Base-by-base conservation (phyloP, 2,113 vertebrate species). In the Amazona guildingii region DNA sequence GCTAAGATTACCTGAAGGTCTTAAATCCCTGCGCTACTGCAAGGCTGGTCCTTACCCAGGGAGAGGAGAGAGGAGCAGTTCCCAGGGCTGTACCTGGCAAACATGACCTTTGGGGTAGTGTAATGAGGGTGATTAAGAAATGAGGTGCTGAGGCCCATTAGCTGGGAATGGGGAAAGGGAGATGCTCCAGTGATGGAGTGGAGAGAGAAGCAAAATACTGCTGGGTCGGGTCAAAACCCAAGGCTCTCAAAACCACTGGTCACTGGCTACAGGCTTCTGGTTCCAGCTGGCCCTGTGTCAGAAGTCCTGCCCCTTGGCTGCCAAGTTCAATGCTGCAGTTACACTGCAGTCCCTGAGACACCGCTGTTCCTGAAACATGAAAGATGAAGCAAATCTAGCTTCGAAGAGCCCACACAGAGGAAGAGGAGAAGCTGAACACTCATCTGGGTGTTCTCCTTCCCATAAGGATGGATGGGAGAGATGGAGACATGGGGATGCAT, bases 321-420 rank as follows among this genome's bases (percentile, higher is more conserved):
- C 39, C 2, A 1, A 48, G 61, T 20, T 39, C 44, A 69, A 9
- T 3, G 17, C 31, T 70, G 33, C 31, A 28, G 11, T 57, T 29
- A 57, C 6, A 6, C 29, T 41, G 43, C 51, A 21, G 37, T 44
- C 27, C 33, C 28, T 1, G 0, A 66, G 29, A 31, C 9, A 7
- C 13, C 17, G 8, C 3, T 0, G 1, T 17, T 39, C 61, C 68
- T 18, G 17, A 54, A 80, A 35, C 17, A 31, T 0, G 3, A 27
- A 5, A 0, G 3, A 35, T 18, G 25, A 54, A 59, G 39, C 28
- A 73, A 74, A 67, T n/a, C 44, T 29, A 35, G 39, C n/a, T 31
- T 46, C 31, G 52, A 29, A 46, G 37, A 62, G 28, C 11, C 17
- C 43, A 20, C 1, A 0, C 44, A 66, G 62, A 66, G 55, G 17